phyloP scores from a whole-genome alignment of 37 sponge, comb jelly and placozoan species.

The Crambe crambe region DNA sequence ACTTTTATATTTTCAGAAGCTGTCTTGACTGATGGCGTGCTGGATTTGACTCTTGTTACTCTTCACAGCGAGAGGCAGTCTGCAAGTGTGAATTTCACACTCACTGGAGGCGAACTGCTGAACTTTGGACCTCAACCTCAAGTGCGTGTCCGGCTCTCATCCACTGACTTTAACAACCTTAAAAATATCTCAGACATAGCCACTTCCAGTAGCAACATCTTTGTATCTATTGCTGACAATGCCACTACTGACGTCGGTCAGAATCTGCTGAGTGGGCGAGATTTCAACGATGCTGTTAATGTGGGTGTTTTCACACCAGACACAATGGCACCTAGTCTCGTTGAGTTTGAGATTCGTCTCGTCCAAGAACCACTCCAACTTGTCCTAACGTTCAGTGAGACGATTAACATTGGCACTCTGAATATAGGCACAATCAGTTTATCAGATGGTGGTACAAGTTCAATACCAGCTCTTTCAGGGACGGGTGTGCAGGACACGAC shows the following conservation, averaged over 20 bases:
- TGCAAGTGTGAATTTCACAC: slow-evolving; percentile 29
- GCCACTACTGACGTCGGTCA: slow-evolving; percentile 53
- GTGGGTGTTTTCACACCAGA: slow-evolving; percentile 45
- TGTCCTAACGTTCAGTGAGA: slow-evolving; percentile 72
- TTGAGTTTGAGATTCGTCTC: slow-evolving; percentile 67
- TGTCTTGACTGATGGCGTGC: slow-evolving; percentile 44
- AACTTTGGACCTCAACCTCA: slow-evolving; percentile 24
- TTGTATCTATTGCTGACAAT: slow-evolving; percentile 50
- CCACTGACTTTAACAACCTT: slow-evolving; percentile 63
- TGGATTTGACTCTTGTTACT: slow-evolving; percentile 37
- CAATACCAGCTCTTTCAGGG: slow-evolving; percentile 11
- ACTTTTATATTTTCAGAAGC: slow-evolving; percentile 72
- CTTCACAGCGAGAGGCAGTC: slow-evolving; percentile 43
- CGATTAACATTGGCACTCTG: slow-evolving; percentile 51
- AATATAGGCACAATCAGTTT: slow-evolving; percentile 32
- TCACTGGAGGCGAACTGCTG: slow-evolving; percentile 32
- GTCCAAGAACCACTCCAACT: slow-evolving; percentile 73
- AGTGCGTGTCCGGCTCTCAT: slow-evolving; percentile 43
- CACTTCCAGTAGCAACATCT: slow-evolving; percentile 23
- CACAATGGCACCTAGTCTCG: slow-evolving; percentile 58
- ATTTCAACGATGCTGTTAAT: slow-evolving; percentile 31
- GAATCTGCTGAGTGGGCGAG: slow-evolving; percentile 25
- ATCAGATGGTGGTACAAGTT: slow-evolving; percentile 4
- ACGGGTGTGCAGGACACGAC: slow-evolving; percentile 8
- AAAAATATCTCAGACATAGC: slow-evolving; percentile 61